Percentiles rank a stretch among this genome's conserved stretches.
phyloP scores from a whole-genome alignment of 2,797 vertebrate species.

The Betta splendens region DNA sequence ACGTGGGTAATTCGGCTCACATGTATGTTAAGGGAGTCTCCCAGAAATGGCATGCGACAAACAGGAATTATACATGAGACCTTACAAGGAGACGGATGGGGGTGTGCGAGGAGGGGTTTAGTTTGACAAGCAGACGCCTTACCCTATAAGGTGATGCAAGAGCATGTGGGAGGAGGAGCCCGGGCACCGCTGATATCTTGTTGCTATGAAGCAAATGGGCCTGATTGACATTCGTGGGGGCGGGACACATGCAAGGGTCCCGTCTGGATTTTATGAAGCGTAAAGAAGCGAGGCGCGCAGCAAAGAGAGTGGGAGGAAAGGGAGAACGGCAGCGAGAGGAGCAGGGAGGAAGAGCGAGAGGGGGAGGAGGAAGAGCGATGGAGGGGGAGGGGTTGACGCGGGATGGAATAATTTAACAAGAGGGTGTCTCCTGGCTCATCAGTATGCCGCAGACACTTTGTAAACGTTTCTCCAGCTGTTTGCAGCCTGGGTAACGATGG shows the following conservation, averaged over 20 bases:
- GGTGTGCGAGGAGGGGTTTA: slow-evolving; percentile 42
- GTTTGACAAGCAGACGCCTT: slow-evolving; percentile 70
- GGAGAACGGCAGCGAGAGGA: slow-evolving; percentile 62
- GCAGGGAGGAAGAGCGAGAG: slow-evolving; percentile 45
- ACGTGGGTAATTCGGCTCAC: slow-evolving; percentile 26
- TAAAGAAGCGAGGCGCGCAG: slow-evolving; percentile 67
- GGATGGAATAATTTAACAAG: slow-evolving; percentile 77
- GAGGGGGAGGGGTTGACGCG: slow-evolving; percentile 52
- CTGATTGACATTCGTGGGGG: slow-evolving; percentile 74
- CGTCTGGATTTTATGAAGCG: slow-evolving; percentile 82
- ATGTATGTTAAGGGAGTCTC: slow-evolving; percentile 39
- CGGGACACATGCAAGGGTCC: slow-evolving; percentile 72
- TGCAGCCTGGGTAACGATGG: slow-evolving; percentile 50
- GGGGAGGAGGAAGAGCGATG: slow-evolving; percentile 45
- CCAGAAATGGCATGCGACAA: slow-evolving; percentile 28
- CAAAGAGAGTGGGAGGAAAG: slow-evolving; percentile 74
- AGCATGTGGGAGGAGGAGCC: slow-evolving; percentile 56
- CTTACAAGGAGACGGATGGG: slow-evolving; percentile 59
- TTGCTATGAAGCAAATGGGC: slow-evolving; percentile 65
- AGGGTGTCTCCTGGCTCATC: slow-evolving; percentile 76
- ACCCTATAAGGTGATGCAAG: slow-evolving; percentile 76
- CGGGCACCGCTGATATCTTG: slow-evolving; percentile 45
- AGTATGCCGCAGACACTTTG: slow-evolving; percentile 60
- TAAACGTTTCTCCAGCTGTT: slow-evolving; percentile 75
- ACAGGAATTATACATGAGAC: slow-evolving; percentile 35